A percentile compares a stretch with the other conserved stretches of the same genome.
Conservation (phyloP, 2,888 invertebrate genomes). For the Bellardia pandia region DNA sequence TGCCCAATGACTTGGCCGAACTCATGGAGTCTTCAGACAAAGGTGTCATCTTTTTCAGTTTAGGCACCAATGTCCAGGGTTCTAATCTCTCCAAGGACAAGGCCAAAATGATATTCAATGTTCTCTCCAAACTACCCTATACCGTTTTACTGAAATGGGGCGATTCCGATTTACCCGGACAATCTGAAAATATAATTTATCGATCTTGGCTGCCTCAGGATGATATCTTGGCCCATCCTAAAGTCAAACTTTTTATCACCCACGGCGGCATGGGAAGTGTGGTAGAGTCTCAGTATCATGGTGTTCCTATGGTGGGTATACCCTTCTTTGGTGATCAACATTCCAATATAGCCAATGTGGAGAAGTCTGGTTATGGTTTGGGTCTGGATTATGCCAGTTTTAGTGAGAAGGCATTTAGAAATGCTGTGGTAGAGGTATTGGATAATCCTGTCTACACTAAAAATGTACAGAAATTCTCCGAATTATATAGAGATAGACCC, state of each 20-base stretch:
- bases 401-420: slow-evolving; percentile 72
- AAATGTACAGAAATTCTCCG: slow-evolving; percentile 83
- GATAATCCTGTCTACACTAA: slow-evolving; percentile 76
- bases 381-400: slow-evolving; percentile 73
- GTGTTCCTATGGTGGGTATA: slow-evolving; percentile 89
- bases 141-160: slow-evolving; percentile 89
- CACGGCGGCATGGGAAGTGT: slow-evolving; percentile 88
- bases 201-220: slow-evolving; percentile 86
- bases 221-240: slow-evolving; percentile 90
- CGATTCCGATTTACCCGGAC: slow-evolving; percentile 82
- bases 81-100: slow-evolving; percentile 75
- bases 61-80: slow-evolving; percentile 80
- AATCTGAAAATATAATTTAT: slow-evolving; percentile 82
- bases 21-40: slow-evolving; percentile 76
- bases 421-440: slow-evolving; percentile 76
- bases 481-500: slow-evolving; percentile 85
- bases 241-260: slow-evolving; percentile 85
- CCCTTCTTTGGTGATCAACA: slow-evolving; percentile 93
- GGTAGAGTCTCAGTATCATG: slow-evolving; percentile 91
- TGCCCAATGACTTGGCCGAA: slow-evolving; percentile 76
- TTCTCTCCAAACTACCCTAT: slow-evolving; percentile 86
- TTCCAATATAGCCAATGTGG: slow-evolving; percentile 90
- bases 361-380: slow-evolving; percentile 85
- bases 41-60: slow-evolving; percentile 80
- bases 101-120: slow-evolving; percentile 85